These are phyloP conservation scores for Nestor notabilis DNA, from an alignment of 2,113 vertebrate species.

Conservation along the genomic window DNA sequence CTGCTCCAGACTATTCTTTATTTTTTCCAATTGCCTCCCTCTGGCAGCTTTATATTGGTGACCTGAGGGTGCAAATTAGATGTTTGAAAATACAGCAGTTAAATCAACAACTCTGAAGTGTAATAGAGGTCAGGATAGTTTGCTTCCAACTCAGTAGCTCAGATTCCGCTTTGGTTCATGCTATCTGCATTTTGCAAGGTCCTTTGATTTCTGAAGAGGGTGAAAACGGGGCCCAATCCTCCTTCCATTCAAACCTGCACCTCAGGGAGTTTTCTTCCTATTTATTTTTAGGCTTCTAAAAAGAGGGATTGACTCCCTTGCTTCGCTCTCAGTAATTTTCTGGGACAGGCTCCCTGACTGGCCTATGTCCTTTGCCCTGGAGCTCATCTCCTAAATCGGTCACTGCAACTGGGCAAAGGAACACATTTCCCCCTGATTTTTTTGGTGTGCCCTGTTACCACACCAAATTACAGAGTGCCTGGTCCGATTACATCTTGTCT, in stretches of 20 bases:
- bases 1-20: neutral
- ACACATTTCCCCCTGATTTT: neutral
- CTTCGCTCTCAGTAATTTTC: neutral
- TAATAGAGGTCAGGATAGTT: conserved; percentile 61
- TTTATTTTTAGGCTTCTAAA: conserved; percentile 1
- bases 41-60: conserved; percentile 60
- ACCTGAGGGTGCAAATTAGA: conserved; percentile 64
- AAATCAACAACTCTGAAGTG: conserved; percentile 64
- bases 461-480: too few species aligned
- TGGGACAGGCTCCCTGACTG: neutral
- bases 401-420: neutral
- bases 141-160: conserved; percentile 44
- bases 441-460: conserved; percentile 27
- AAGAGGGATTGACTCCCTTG: neutral
- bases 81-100: conserved; percentile 66
- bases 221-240: neutral
- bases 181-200: conserved; percentile 47
- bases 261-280: neutral
- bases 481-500: neutral
- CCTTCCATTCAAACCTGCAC: neutral
- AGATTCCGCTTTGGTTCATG: conserved; percentile 23
- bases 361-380: conserved; percentile 5
- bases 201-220: neutral
- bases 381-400: conserved; percentile 16
- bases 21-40: conserved; percentile 21